These are phyloP conservation scores for Scaptomyza graminum DNA, from an alignment of 1,140 invertebrate species.

Conservation along the genomic window DNA sequence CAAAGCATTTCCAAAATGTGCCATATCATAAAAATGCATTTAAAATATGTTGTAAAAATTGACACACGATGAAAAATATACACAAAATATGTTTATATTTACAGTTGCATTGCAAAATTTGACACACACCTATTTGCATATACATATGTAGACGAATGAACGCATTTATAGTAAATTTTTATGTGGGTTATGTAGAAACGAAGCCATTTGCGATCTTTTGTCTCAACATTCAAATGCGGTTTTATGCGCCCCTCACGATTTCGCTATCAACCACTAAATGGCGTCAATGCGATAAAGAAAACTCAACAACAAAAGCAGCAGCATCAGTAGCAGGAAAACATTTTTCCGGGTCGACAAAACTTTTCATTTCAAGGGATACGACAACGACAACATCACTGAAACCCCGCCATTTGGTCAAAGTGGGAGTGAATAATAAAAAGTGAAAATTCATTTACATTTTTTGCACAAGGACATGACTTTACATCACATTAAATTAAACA, in stretches of 20 bases:
- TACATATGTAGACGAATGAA: background rate
- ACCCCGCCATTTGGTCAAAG: constrained; percentile 29
- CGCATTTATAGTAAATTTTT: constrained; percentile 33
- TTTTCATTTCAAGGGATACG: constrained; percentile 53
- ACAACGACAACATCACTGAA: constrained; percentile 7
- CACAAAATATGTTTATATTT: constrained; percentile 9
- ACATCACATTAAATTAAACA: background rate
- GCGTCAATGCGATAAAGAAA: constrained; percentile 51
- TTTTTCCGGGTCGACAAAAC: constrained; percentile 40
- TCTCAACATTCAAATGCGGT: constrained; percentile 44
- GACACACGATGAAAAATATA: constrained; percentile 9
- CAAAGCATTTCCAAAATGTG: constrained; percentile 48
- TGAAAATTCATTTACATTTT: constrained; percentile 36
- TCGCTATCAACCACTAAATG: constrained; percentile 20
- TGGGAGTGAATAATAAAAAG: constrained; percentile 29
- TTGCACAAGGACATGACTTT: constrained; percentile 44
- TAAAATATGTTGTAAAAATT: constrained; percentile 39
- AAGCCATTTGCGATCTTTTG: constrained; percentile 52
- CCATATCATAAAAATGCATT: constrained; percentile 48
- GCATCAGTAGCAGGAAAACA: constrained; percentile 20
- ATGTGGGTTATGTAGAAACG: constrained; percentile 50
- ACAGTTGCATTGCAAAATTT: constrained; percentile 32
- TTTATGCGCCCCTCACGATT: constrained; percentile 43
- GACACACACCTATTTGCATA: constrained; percentile 20
- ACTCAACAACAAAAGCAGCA: constrained; percentile 31